These are phyloP conservation scores for Malthinus flaveolus DNA, from an alignment of 2,888 invertebrate genomes.

Conservation along the genomic window DNA sequence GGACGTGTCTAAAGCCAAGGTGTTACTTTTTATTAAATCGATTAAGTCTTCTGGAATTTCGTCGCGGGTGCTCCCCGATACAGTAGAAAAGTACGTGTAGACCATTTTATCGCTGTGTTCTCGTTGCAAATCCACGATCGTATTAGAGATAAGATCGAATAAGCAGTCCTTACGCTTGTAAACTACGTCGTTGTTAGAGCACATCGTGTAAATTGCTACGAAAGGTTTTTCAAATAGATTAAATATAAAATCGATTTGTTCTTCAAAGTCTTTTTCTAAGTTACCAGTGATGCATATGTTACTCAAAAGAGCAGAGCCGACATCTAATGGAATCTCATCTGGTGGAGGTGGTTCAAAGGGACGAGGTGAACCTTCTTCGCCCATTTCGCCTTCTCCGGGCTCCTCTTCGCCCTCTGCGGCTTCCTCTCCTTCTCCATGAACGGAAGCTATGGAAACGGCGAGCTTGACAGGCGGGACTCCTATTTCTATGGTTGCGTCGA, in stretches of 20 bases:
- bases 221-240: conserved; percentile 44
- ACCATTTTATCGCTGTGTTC: conserved; percentile 48
- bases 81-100: conserved; percentile 48
- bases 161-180: conserved; percentile 49
- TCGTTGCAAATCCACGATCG: conserved; percentile 41
- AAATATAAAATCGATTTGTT: conserved; percentile 49
- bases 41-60: conserved; percentile 42
- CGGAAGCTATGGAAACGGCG: conserved; percentile 12
- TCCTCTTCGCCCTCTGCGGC: conserved; percentile 37
- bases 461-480: conserved; percentile 20
- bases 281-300: conserved; percentile 38
- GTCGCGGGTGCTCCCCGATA: conserved; percentile 45
- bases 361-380: conserved; percentile 32
- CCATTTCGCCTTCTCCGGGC: conserved; percentile 36
- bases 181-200: conserved; percentile 60
- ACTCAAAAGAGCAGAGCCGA: conserved; percentile 32
- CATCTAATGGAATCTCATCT: conserved; percentile 37
- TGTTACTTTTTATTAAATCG: conserved; percentile 33
- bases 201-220: conserved; percentile 61
- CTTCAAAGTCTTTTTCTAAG: conserved; percentile 41
- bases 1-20: conserved; percentile 27
- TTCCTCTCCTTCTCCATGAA: conserved; percentile 45
- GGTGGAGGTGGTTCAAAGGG: not conserved
- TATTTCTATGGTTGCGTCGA: conserved; percentile 38
- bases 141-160: conserved; percentile 44